phyloP scores from a whole-genome alignment of 2,888 invertebrate species.

The Lymantria dispar region DNA sequence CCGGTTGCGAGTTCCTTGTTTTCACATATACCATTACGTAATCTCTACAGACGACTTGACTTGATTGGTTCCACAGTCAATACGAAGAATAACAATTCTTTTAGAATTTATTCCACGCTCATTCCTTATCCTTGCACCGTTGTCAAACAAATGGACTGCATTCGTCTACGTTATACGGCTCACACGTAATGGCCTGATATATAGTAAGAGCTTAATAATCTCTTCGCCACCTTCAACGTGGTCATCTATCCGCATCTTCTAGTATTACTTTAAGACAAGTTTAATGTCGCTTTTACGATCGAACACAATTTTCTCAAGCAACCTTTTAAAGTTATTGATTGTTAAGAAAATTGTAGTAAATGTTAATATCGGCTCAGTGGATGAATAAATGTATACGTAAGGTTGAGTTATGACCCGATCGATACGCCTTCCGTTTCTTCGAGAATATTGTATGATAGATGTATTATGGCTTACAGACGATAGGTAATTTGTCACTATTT shows the following conservation, averaged over 20 bases:
- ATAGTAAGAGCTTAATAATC: slow-evolving; percentile 69
- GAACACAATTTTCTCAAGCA: slow-evolving; percentile 36
- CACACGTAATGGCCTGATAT: slow-evolving; percentile 66
- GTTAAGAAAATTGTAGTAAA: slow-evolving; percentile 41
- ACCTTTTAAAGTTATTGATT: slow-evolving; percentile 53
- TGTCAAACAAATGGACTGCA: slow-evolving; percentile 56
- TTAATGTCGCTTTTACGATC: slow-evolving; percentile 41
- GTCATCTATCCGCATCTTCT: slow-evolving; percentile 19
- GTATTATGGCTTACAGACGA: not conserved
- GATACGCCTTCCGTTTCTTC: slow-evolving; percentile 4
- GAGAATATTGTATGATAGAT: slow-evolving; percentile 1
- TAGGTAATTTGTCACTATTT: slow-evolving; percentile 6
- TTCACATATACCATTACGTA: too few species aligned
- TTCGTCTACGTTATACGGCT: slow-evolving; percentile 63
- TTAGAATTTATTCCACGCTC: slow-evolving; percentile 10
- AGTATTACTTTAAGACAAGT: slow-evolving; percentile 33
- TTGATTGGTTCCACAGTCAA: too few species aligned
- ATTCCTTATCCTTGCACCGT: slow-evolving; percentile 25
- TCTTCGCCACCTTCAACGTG: slow-evolving; percentile 36
- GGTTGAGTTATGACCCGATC: slow-evolving; percentile 18
- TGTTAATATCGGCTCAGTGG: slow-evolving; percentile 28
- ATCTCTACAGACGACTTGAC: too few species aligned
- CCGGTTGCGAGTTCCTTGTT: too few species aligned
- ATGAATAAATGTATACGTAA: slow-evolving; percentile 25
- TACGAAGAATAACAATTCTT: not conserved